Evolutionary conservation across 2,888 invertebrate species (phyloP).

Genomic region (Pelosia muscerda): DNA sequence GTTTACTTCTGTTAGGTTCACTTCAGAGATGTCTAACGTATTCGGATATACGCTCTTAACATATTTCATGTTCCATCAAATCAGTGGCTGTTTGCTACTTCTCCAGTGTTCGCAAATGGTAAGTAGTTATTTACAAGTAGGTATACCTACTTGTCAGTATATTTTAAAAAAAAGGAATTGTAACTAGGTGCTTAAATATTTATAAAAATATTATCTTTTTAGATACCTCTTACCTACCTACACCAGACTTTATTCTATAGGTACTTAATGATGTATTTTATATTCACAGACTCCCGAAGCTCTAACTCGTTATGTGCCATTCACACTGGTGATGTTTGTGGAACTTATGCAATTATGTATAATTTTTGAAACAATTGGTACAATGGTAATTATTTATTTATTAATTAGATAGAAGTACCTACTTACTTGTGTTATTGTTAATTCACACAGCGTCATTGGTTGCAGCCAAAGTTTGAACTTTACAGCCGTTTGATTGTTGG

Average conservation of each 20-base stretch:
- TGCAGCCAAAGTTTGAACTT: too few relatives aligned
- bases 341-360: conserved; percentile 41
- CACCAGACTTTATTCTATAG: too few relatives aligned
- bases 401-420: background rate
- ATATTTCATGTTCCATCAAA: conserved; percentile 22
- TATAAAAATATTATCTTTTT: too few relatives aligned
- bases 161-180: background rate
- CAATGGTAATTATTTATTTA: conserved; percentile 39
- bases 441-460: too few relatives aligned
- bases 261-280: background rate
- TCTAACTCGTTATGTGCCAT: conserved; percentile 34
- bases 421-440: background rate
- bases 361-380: conserved; percentile 42
- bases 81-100: conserved; percentile 25
- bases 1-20: conserved; percentile 28
- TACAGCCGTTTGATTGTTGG: too few relatives aligned
- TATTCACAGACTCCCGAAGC: conserved; percentile 37
- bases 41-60: conserved; percentile 35
- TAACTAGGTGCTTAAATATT: background rate
- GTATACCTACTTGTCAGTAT: too few relatives aligned
- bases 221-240: too few relatives aligned
- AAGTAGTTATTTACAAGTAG: conserved; percentile 10
- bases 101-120: conserved; percentile 37
- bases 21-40: conserved; percentile 28
- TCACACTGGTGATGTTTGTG: conserved; percentile 37